Evolutionary conservation across 1,140 invertebrate genomes (phyloP), one percentile per base, ranked within the genome.

Genomic region (Zaprionus taronus): DNA sequence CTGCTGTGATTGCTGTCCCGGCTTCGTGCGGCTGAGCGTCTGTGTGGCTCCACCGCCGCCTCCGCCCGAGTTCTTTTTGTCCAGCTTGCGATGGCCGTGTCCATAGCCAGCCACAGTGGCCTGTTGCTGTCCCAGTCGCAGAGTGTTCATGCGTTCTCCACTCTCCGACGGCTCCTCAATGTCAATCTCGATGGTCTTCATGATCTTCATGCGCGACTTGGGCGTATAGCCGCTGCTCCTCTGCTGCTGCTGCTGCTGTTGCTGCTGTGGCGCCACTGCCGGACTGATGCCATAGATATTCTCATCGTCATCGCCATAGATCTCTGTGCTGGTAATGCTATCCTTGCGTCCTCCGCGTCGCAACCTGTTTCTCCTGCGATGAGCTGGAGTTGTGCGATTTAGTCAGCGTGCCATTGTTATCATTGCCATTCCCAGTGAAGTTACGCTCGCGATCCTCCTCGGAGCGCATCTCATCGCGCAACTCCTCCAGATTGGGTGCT

Each of bases 401-500:
- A 49, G 91, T 91, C 61, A 91, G 60, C 1, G 90, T 91, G 6
- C 47, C 77, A 34, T 34, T 34, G 72, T 93, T 93, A 57, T 92
- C 82, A 20, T 56, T 41, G 3, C 44, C 20, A 17, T 17, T 62
- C 38, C n/a, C 11, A 4, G 20, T 57, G 17, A 7, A 62, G 24
- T 72, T 62, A 36, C 73, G 83, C 15, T 87, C 83, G 20, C 72
- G 53, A 64, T 93, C 91, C 93, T 94, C 90, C 91, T 94, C 56
- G 84, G 93, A 81, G 81, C 93, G 76, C 91, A 94, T 70, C 93
- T 94, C 60, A 80, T 72, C 93, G 80, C 44, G 85, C 80, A 91
- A 90, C 91, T 80, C 93, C 92, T 74, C 80, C 36, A 85, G 89
- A 93, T 91, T 94, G 90, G 83, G 93, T 0, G 91, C 94, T 11